Evolutionary conservation across 2,797 vertebrate species (phyloP).

Genomic region (Tangara arthus): DNA sequence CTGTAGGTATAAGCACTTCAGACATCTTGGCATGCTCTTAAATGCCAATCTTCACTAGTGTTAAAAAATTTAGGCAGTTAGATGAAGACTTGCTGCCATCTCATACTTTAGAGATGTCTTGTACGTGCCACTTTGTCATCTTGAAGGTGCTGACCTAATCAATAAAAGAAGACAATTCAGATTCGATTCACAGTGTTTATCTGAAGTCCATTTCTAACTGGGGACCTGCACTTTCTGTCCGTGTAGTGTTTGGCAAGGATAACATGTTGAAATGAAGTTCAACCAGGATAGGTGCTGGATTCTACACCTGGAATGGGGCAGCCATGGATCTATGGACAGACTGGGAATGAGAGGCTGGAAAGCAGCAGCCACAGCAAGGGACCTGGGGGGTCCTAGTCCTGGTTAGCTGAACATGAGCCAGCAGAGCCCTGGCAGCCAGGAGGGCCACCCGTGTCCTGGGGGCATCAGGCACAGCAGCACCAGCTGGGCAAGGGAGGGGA

Average conservation of each 20-base stretch:
- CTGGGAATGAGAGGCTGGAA: background rate
- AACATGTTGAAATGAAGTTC: background rate
- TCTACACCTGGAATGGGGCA: background rate
- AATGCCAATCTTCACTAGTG: background rate
- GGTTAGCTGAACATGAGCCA: accelerated
- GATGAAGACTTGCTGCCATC: background rate
- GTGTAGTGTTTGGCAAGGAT: background rate
- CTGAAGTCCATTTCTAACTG: background rate
- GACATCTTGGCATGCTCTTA: background rate
- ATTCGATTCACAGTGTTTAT: background rate
- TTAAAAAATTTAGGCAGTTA: background rate
- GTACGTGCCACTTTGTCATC: background rate
- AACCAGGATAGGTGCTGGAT: accelerated
- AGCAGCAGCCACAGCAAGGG: background rate
- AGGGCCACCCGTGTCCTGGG: accelerated
- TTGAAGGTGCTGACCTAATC: background rate
- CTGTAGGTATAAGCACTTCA: background rate
- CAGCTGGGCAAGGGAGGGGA: accelerated
- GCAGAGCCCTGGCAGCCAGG: background rate
- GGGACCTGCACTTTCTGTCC: background rate
- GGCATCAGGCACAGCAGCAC: accelerated
- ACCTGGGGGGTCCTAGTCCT: background rate
- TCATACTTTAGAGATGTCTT: background rate
- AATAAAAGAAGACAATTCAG: background rate
- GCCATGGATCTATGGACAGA: background rate